Percentiles rank a stretch among this genome's conserved stretches.
phyloP scores from a whole-genome alignment of 1,140 invertebrate species.

The Drosophila equinoxialis region DNA sequence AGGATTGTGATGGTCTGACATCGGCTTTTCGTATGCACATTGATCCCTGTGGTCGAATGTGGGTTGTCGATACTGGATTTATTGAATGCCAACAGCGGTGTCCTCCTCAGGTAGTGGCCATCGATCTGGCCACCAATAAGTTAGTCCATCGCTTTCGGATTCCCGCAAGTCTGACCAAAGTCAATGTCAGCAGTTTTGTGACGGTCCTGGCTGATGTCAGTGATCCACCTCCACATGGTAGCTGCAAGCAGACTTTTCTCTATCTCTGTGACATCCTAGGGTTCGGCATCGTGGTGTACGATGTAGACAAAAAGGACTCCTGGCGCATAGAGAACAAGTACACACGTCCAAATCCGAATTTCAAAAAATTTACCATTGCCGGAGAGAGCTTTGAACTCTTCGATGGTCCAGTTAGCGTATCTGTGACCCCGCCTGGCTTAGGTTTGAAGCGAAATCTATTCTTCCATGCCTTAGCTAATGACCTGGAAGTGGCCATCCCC shows the following conservation, averaged over 20 bases:
- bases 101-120: background rate
- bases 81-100: background rate
- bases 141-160: background rate
- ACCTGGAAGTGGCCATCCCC: background rate
- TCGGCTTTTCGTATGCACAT: constrained; percentile 2
- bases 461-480: background rate
- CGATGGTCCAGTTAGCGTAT: background rate
- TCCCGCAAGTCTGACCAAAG: background rate
- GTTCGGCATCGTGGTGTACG: constrained; percentile 1
- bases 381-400: background rate
- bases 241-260: background rate
- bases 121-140: constrained; percentile 3
- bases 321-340: constrained; percentile 1
- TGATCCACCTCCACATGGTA: background rate
- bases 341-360: background rate
- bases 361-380: background rate
- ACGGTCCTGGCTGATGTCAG: background rate
- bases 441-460: background rate
- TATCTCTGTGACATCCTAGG: background rate
- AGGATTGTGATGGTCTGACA: background rate
- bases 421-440: background rate
- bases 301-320: background rate
- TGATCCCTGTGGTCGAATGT: background rate
- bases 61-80: constrained; percentile 1
- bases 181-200: constrained; percentile 1